Percentiles rank a stretch among this genome's conserved stretches.
Conservation (phyloP, 30 jellyfish, hydroid and myxozoan species). For the Mastigias papua region DNA sequence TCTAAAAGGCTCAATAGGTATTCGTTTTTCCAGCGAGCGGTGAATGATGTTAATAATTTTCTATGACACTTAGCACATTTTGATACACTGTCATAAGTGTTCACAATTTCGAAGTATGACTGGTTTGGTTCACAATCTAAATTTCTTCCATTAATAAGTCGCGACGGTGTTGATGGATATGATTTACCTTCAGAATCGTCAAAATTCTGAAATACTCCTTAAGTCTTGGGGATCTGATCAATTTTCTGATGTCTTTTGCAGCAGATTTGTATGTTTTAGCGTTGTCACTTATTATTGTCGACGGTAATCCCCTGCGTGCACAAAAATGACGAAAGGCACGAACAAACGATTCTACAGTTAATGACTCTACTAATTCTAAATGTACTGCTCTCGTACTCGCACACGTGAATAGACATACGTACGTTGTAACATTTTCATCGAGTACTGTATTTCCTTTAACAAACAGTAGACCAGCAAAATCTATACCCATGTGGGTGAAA, state of each 20-base stretch:
- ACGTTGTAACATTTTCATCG: not conserved
- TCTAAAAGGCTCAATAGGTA: constrained; percentile 48
- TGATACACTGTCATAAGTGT: constrained; percentile 49
- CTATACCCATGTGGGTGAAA: constrained; percentile 15
- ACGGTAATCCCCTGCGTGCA: constrained; percentile 43
- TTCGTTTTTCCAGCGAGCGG: constrained; percentile 42
- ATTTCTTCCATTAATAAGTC: too few species aligned
- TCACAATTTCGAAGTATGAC: constrained; percentile 30
- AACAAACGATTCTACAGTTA: constrained; percentile 15
- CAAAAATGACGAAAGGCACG: constrained; percentile 22
- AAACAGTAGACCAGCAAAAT: constrained; percentile 47
- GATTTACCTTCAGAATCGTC: too few species aligned
- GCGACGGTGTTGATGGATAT: too few species aligned
- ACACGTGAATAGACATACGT: constrained; percentile 60
- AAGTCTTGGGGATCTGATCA: constrained; percentile 45
- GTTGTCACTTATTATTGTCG: not conserved
- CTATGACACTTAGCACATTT: constrained; percentile 51
- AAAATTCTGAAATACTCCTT: not conserved
- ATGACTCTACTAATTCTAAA: constrained; percentile 34
- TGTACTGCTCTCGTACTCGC: constrained; percentile 72
- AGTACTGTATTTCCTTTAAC: not conserved
- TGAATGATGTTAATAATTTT: constrained; percentile 4
- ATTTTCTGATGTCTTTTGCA: constrained; percentile 30
- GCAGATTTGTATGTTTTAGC: constrained; percentile 39
- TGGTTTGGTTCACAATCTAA: too few species aligned